Evolutionary conservation across 1,140 invertebrate species (phyloP).

Genomic region (Drosophila triauraria): DNA sequence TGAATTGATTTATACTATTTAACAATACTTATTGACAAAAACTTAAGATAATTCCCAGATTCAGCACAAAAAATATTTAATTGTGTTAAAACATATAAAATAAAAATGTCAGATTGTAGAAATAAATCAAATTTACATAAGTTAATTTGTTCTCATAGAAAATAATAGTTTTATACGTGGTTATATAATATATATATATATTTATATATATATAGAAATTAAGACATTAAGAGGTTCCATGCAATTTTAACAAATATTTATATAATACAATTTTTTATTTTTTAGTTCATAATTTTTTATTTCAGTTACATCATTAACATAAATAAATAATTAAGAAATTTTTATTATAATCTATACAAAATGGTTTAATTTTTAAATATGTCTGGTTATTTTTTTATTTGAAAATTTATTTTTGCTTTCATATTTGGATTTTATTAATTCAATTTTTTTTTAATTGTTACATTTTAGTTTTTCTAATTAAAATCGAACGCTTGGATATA

Average conservation of each 20-base stretch:
- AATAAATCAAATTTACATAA: constrained; percentile 2
- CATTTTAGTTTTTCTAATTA: background rate
- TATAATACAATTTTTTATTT: constrained; percentile 1
- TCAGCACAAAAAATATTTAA: constrained; percentile 38
- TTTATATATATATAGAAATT: constrained; percentile 1
- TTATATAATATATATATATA: constrained; percentile 19
- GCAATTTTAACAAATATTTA: background rate
- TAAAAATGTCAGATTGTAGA: background rate
- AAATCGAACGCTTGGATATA: background rate
- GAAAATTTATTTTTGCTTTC: background rate
- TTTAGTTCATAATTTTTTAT: background rate
- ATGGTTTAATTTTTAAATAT: background rate
- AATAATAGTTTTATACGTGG: constrained; percentile 39
- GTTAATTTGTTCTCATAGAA: constrained; percentile 31
- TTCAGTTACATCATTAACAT: background rate
- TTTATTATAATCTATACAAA: background rate
- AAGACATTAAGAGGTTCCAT: constrained; percentile 3
- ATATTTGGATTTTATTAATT: background rate
- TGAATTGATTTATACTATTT: constrained; percentile 33
- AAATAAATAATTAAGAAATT: background rate
- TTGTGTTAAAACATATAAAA: constrained; percentile 10
- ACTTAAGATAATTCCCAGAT: constrained; percentile 9
- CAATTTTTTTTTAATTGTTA: background rate
- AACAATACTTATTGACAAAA: constrained; percentile 23
- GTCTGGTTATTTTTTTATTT: background rate